phyloP scores from a whole-genome alignment of 30 jellyfish, hydroid and myxozoan genomes.

The Turritopsis rubra region DNA sequence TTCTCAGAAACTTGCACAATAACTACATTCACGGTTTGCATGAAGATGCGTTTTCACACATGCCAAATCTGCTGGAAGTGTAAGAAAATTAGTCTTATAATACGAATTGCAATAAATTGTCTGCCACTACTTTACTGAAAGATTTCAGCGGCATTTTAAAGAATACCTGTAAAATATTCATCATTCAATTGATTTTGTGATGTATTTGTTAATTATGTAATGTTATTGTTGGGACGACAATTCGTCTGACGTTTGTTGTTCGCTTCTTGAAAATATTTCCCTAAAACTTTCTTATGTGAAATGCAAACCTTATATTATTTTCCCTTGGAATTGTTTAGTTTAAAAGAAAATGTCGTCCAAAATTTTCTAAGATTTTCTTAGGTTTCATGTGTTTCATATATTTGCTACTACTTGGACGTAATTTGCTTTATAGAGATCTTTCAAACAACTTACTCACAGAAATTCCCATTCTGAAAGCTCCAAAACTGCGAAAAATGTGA shows the following conservation, averaged over 20 bases:
- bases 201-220: neutral
- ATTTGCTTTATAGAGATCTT: conserved; percentile 38
- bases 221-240: neutral
- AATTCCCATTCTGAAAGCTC: conserved; percentile 14
- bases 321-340: too few species aligned
- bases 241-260: neutral
- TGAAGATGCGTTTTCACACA: conserved; percentile 50
- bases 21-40: conserved; percentile 42
- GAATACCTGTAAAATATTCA: neutral
- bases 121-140: conserved; percentile 21
- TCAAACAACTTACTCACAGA: conserved; percentile 28
- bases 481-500: conserved; percentile 5
- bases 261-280: too few species aligned
- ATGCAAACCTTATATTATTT: too few species aligned
- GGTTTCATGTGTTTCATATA: neutral
- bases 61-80: conserved; percentile 63
- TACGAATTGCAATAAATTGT: neutral
- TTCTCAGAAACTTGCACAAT: conserved; percentile 49
- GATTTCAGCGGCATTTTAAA: neutral
- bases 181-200: neutral
- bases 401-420: too few species aligned
- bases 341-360: too few species aligned
- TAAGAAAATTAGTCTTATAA: conserved; percentile 22
- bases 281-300: too few species aligned
- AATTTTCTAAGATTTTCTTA: neutral